Conservation (phyloP, 2,113 vertebrate species). For the Nasalis larvatus region DNA sequence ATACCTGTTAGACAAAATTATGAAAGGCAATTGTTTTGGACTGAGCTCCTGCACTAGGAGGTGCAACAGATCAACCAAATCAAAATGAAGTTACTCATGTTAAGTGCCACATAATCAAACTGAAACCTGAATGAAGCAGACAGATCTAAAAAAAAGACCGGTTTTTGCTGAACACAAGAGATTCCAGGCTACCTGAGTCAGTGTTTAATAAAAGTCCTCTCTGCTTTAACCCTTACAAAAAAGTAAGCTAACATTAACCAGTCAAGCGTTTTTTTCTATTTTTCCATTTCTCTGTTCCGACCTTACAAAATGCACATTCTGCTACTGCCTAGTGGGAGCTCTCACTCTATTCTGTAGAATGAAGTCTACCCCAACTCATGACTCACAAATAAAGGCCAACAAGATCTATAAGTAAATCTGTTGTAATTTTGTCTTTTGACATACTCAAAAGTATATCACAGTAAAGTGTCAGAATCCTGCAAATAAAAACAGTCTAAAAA, state of each 20-base stretch:
- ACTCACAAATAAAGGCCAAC: background rate
- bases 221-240: background rate
- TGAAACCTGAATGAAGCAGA: background rate
- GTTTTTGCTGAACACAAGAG: background rate
- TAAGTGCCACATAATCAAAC: background rate
- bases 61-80: background rate
- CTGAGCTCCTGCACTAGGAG: background rate
- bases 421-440: background rate
- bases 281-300: background rate
- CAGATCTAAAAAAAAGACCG: background rate
- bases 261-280: background rate
- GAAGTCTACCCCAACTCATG: background rate
- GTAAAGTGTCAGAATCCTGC: background rate
- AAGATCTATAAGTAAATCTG: background rate
- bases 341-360: background rate
- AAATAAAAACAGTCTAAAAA: background rate
- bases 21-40: background rate
- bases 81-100: background rate
- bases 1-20: background rate
- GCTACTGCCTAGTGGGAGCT: background rate
- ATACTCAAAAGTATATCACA: background rate
- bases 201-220: background rate
- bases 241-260: background rate
- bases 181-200: background rate
- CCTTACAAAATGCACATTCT: background rate